Evolutionary conservation across 2,888 invertebrate genomes (phyloP), one percentile per base, ranked within the genome.

Genomic region (Trichogramma evanescens): DNA sequence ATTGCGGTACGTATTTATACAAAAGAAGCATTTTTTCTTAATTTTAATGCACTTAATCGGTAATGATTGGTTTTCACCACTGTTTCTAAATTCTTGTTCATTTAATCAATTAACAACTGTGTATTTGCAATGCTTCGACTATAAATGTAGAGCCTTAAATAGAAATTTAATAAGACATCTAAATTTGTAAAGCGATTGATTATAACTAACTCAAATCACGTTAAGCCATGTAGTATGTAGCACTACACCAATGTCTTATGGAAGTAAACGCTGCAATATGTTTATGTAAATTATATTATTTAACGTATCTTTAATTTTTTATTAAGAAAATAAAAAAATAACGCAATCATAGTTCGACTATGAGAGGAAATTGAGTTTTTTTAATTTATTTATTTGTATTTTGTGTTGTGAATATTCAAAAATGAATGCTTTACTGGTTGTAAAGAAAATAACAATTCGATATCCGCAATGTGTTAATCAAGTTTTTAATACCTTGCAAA

Each of bases 41-140:
- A 2, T 8, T 58, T 48, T 7, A 38, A 8, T 44, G 46, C 8
- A 49, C 52, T 50, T 42, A 45, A 6, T 50, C 44, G 45, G 1
- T 54, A 43, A 54, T 50, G 8, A 44, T 54, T 39, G 41, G 55
- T 46, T 55, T 53, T 52, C 50, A 48, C 10, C 8, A 5, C 49
- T 50, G 4, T 7, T 50, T 10, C 7, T 50, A 46, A 51, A 59
- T 54, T 57, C 10, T 39, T n/a, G 26, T 26, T 26, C 26, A 26
- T 26, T 26, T 26, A 26, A 26, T 26, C 26, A 26, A 26, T 26
- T 26, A 26, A 26, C 26, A 26, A 26, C 26, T 26, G 26, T 26
- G 4, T 50, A 53, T 48, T 43, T 44, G 8, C 26, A 63, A 60
- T 57, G 55, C 59, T 60, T 57, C 55, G 44, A 59, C 59, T 63